Percentiles rank a stretch among this genome's conserved stretches.
These are phyloP conservation scores for Andrena cerasifolii DNA, from an alignment of 1,140 invertebrate species.

Conservation along the genomic window DNA sequence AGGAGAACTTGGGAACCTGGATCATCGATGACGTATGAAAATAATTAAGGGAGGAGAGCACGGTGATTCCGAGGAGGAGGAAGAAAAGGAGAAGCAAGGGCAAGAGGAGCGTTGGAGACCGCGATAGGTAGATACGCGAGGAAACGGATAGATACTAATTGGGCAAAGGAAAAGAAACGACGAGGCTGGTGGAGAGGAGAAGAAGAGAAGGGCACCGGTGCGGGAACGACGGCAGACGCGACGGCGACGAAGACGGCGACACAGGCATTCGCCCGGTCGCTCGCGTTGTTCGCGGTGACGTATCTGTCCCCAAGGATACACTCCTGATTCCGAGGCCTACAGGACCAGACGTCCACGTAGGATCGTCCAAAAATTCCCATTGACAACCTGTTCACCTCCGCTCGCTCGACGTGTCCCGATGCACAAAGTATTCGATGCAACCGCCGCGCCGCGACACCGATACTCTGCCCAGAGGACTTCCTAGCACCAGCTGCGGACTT, in stretches of 20 bases:
- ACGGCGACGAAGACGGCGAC: too few relatives aligned
- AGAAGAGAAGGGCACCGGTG: constrained; percentile 11
- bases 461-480: constrained; percentile 25
- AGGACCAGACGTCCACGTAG: constrained; percentile 56
- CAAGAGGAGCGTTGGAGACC: background rate
- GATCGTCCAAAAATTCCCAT: constrained; percentile 67
- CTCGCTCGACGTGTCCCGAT: constrained; percentile 23
- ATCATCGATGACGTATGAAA: background rate
- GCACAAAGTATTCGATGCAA: constrained; percentile 45
- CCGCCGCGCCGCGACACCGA: constrained; percentile 27
- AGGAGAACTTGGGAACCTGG: background rate
- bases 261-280: constrained; percentile 42
- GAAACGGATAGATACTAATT: constrained; percentile 53
- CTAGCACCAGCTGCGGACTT: constrained; percentile 4
- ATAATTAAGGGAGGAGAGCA: constrained; percentile 1
- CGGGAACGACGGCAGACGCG: constrained; percentile 65
- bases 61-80: constrained; percentile 1
- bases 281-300: constrained; percentile 77
- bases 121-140: constrained; percentile 42
- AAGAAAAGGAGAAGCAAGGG: background rate
- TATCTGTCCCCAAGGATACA: constrained; percentile 80
- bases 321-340: constrained; percentile 60
- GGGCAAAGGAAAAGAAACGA: constrained; percentile 41
- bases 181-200: background rate
- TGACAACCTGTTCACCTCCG: constrained; percentile 65